Evolutionary conservation across 2,113 vertebrate genomes (phyloP).

Genomic region (Sterrhoptilus dennistouni): DNA sequence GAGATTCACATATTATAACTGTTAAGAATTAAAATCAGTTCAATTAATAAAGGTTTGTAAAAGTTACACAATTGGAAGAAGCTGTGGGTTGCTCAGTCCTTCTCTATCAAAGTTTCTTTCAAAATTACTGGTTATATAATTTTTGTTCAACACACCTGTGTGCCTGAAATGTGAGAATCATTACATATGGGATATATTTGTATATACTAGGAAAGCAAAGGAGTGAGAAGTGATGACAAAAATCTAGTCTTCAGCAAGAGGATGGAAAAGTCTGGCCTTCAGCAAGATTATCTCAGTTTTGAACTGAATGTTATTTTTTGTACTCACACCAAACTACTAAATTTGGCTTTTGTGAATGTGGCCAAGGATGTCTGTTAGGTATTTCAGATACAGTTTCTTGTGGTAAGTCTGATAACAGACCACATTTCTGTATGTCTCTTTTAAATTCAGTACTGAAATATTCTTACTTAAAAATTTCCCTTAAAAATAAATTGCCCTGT

Average conservation of each 20-base stretch:
- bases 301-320: neutral
- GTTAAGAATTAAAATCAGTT: neutral
- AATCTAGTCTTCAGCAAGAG: neutral
- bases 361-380: neutral
- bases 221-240: neutral
- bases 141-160: neutral
- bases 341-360: neutral
- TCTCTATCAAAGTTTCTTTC: neutral
- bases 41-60: neutral
- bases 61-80: neutral
- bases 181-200: neutral
- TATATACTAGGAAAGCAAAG: neutral
- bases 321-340: neutral
- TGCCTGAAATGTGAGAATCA: slow-evolving; percentile 6
- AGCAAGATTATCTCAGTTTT: neutral
- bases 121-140: neutral
- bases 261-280: neutral
- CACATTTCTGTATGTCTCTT: neutral
- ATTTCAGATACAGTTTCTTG: neutral
- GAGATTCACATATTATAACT: neutral
- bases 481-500: neutral
- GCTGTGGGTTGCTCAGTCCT: neutral
- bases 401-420: neutral
- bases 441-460: neutral
- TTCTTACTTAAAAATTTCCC: neutral